Evolutionary conservation across 1,140 invertebrate genomes (phyloP).

Genomic region (Lordiphosa stackelbergi): DNA sequence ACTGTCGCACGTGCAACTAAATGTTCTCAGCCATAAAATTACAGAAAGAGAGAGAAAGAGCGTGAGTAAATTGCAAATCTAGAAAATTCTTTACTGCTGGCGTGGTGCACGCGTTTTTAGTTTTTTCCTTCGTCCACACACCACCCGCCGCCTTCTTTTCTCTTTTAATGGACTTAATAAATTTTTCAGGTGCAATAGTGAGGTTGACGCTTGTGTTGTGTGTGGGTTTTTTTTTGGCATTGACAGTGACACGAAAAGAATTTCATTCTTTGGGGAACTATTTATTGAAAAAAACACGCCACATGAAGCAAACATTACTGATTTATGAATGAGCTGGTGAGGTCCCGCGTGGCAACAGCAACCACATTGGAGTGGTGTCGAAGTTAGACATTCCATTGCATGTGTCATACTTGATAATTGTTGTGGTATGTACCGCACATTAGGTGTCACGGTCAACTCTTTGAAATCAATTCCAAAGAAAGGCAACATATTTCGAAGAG

Average conservation of each 20-base stretch:
- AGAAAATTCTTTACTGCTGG: constrained; percentile 11
- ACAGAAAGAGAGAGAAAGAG: background rate
- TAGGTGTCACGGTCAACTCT: too few relatives aligned
- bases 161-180: constrained; percentile 49
- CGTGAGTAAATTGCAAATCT: background rate
- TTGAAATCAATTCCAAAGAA: too few relatives aligned
- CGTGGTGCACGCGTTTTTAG: constrained; percentile 6
- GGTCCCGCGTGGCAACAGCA: background rate
- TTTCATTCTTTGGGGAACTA: constrained; percentile 28
- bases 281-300: constrained; percentile 29
- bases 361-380: background rate
- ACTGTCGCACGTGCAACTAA: constrained; percentile 10
- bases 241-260: constrained; percentile 45
- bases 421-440: too few relatives aligned
- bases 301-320: constrained; percentile 32
- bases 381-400: background rate
- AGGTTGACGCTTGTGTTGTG: constrained; percentile 4
- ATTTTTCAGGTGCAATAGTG: constrained; percentile 42
- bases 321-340: constrained; percentile 38
- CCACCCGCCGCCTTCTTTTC: constrained; percentile 1
- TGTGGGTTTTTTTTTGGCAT: constrained; percentile 23
- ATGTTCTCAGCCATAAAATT: constrained; percentile 8
- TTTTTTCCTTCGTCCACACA: background rate
- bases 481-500: too few relatives aligned
- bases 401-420: background rate